Percentiles rank a stretch among this genome's conserved stretches.
phyloP scores from a whole-genome alignment of 2,888 invertebrate genomes.

The Sesia apiformis region DNA sequence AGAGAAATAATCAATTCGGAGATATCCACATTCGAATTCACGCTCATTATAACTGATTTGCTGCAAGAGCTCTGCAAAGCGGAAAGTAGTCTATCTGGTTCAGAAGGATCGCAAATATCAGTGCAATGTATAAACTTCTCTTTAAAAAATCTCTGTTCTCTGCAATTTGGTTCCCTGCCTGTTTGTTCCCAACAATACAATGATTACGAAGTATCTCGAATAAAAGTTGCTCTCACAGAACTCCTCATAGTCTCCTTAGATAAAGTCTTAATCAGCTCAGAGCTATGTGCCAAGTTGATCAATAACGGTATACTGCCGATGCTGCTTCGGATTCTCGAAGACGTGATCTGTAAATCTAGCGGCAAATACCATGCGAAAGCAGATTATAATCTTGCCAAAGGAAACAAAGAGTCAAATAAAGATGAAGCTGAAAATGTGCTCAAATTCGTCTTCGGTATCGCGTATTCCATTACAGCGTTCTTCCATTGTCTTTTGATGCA shows the following conservation, averaged over 20 bases:
- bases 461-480: conserved; percentile 74
- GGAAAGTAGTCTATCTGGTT: conserved; percentile 63
- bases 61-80: conserved; percentile 70
- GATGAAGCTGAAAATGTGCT: conserved; percentile 68
- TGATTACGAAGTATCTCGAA: conserved; percentile 47
- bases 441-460: conserved; percentile 75
- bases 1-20: conserved; percentile 65
- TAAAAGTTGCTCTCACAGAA: conserved; percentile 73
- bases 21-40: conserved; percentile 72
- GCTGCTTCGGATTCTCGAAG: conserved; percentile 74
- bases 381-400: conserved; percentile 30
- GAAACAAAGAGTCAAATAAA: conserved; percentile 23
- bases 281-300: conserved; percentile 72
- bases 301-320: conserved; percentile 77
- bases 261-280: conserved; percentile 65
- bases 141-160: conserved; percentile 72
- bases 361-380: conserved; percentile 29
- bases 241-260: conserved; percentile 74
- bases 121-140: conserved; percentile 77
- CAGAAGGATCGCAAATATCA: conserved; percentile 70
- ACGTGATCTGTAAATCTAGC: conserved; percentile 55
- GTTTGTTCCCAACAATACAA: conserved; percentile 30
- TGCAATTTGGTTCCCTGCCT: conserved; percentile 73
- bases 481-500: conserved; percentile 75
- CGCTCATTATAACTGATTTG: conserved; percentile 71